Conservation (phyloP, 2,797 vertebrate genomes). For the Falco rusticolus region DNA sequence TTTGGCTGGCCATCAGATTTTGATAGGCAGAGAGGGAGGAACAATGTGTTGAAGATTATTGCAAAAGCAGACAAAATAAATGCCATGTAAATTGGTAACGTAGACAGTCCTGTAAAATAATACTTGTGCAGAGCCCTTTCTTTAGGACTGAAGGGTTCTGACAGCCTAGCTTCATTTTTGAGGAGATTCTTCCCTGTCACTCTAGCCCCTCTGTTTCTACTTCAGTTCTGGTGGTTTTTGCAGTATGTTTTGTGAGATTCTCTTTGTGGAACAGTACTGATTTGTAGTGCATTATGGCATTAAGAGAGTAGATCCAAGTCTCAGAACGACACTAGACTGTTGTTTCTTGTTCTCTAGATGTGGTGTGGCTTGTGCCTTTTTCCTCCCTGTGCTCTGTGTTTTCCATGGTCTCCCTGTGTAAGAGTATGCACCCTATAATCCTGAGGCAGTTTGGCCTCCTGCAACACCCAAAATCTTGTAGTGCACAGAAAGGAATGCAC, state of each 20-base stretch:
- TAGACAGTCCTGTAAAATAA: background rate
- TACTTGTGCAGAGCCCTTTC: background rate
- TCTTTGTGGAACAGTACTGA: background rate
- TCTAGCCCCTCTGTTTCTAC: background rate
- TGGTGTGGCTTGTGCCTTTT: background rate
- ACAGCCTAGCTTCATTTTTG: background rate
- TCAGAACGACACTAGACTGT: background rate
- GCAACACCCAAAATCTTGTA: background rate
- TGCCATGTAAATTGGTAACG: background rate
- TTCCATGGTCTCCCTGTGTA: background rate
- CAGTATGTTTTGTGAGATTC: background rate
- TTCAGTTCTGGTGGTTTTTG: background rate
- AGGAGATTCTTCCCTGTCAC: background rate
- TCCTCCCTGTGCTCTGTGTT: background rate
- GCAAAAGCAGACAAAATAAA: background rate
- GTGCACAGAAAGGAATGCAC: background rate
- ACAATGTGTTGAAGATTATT: background rate
- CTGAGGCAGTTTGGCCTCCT: background rate
- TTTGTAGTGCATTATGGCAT: background rate
- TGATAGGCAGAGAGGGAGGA: background rate
- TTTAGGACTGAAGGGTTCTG: background rate
- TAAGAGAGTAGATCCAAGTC: background rate
- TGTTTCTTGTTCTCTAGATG: background rate
- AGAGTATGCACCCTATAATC: background rate
- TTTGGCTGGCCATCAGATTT: background rate